phyloP scores from a whole-genome alignment of 2,797 vertebrate species.

The Eidolon dupreanum region DNA sequence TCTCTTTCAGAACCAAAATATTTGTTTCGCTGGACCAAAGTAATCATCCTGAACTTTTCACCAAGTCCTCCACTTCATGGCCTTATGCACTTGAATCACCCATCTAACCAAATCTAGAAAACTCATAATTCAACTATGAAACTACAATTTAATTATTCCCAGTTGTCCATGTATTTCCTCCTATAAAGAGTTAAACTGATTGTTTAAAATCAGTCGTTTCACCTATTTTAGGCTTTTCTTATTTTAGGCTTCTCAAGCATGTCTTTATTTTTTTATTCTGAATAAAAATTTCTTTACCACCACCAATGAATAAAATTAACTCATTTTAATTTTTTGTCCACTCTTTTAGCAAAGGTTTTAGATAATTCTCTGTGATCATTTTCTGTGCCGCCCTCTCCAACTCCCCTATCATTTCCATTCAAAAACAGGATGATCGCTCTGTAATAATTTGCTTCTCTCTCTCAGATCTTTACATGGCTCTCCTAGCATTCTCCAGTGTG shows the following conservation, averaged over 20 bases:
- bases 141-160: not conserved
- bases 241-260: conserved; percentile 13
- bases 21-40: conserved; percentile 14
- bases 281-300: conserved; percentile 11
- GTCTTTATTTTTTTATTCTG: not conserved
- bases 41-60: conserved; percentile 42
- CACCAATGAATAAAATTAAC: not conserved
- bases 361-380: not conserved
- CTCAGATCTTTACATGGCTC: not conserved
- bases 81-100: not conserved
- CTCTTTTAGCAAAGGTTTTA: not conserved
- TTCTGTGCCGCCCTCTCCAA: not conserved
- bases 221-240: not conserved
- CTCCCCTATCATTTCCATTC: not conserved
- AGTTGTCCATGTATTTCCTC: not conserved
- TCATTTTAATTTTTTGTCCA: not conserved
- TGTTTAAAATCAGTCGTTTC: not conserved
- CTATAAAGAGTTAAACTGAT: not conserved
- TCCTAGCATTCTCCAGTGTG: not conserved
- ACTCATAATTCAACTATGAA: not conserved
- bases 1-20: not conserved
- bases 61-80: not conserved
- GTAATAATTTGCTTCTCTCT: not conserved
- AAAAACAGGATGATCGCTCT: not conserved
- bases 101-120: conserved; percentile 14